phyloP scores from a whole-genome alignment of 2,888 invertebrate species.

The Protophormia terraenovae region DNA sequence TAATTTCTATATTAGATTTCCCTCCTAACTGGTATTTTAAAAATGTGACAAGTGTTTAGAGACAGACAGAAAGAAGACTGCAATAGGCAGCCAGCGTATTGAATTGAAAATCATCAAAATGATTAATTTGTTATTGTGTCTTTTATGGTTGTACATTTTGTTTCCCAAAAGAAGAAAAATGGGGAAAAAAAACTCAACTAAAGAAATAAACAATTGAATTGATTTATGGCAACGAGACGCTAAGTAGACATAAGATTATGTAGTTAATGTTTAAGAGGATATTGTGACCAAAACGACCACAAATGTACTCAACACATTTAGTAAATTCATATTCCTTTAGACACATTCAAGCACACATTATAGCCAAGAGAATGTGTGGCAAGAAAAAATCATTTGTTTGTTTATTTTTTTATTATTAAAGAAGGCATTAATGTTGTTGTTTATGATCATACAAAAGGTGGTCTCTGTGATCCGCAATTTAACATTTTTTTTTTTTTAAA shows the following conservation, averaged over 20 bases:
- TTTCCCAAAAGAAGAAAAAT: constrained; percentile 4
- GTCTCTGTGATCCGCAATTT: constrained; percentile 62
- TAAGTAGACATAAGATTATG: constrained; percentile 78
- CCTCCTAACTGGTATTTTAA: not conserved
- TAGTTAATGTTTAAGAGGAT: constrained; percentile 70
- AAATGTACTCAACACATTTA: constrained; percentile 62
- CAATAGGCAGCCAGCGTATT: not conserved
- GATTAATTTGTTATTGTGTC: constrained; percentile 75
- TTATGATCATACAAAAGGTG: constrained; percentile 65
- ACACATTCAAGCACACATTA: not conserved
- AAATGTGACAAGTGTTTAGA: constrained; percentile 50
- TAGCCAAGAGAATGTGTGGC: constrained; percentile 9
- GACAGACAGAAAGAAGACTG: constrained; percentile 19
- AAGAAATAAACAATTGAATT: constrained; percentile 74
- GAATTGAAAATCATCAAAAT: constrained; percentile 72
- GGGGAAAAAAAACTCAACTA: not conserved
- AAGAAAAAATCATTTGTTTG: constrained; percentile 24
- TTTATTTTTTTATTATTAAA: constrained; percentile 20
- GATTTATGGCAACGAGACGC: constrained; percentile 77
- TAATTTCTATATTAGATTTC: not conserved
- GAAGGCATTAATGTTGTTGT: constrained; percentile 63
- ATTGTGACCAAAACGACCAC: constrained; percentile 61
- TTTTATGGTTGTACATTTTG: constrained; percentile 46
- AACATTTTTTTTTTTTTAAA: constrained; percentile 29
- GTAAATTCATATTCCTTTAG: constrained; percentile 3